Conservation (phyloP, 2,888 invertebrate species). For the Agrochola litura region DNA sequence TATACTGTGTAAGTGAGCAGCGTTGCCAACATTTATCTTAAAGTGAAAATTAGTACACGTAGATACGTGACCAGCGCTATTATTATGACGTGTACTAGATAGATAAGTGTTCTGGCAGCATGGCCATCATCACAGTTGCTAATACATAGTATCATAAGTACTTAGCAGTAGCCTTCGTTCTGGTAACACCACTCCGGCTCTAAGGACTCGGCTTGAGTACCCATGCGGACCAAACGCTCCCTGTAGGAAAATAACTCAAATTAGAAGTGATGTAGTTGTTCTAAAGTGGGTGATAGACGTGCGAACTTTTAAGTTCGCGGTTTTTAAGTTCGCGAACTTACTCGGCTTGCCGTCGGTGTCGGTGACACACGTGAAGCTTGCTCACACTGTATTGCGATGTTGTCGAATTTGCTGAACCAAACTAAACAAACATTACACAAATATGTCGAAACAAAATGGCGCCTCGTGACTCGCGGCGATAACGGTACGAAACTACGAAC, state of each 20-base stretch:
- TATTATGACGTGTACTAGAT: constrained; percentile 36
- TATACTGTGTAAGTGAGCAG: background rate
- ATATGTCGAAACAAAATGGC: too few species aligned
- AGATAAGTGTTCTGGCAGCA: constrained; percentile 13
- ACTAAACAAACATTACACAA: too few species aligned
- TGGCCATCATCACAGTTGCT: constrained; percentile 4
- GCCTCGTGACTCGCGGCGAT: too few species aligned
- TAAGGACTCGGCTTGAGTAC: constrained; percentile 93
- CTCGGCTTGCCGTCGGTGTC: too few species aligned
- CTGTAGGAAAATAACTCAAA: constrained; percentile 79
- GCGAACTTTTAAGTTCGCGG: too few species aligned
- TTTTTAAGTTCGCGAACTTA: too few species aligned
- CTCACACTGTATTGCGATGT: too few species aligned
- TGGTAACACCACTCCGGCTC: constrained; percentile 97
- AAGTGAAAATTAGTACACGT: constrained; percentile 16
- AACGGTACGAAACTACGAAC: too few species aligned
- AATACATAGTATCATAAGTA: constrained; percentile 34
- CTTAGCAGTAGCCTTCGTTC: constrained; percentile 94
- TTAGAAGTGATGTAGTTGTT: background rate
- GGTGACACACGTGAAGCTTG: too few species aligned
- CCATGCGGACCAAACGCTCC: constrained; percentile 93
- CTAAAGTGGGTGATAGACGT: background rate
- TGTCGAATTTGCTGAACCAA: too few species aligned
- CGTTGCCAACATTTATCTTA: constrained; percentile 25
- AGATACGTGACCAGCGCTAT: constrained; percentile 43